These are phyloP conservation scores for Anguilla anguilla DNA, from an alignment of 2,797 vertebrate genomes.

Conservation along the genomic window DNA sequence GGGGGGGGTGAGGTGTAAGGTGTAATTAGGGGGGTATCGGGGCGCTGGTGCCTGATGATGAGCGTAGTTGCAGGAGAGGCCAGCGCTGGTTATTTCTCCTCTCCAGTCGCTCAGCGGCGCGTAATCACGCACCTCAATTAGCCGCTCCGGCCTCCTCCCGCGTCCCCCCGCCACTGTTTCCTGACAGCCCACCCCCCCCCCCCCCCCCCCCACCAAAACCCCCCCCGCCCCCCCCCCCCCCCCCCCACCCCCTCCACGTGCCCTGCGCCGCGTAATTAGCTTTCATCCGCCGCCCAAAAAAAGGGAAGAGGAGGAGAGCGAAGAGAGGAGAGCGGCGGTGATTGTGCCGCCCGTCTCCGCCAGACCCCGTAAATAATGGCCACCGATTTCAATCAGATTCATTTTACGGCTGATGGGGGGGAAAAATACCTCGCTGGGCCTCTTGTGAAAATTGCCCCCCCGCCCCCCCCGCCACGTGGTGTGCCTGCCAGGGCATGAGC, in stretches of 20 bases:
- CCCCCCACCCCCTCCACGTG: constrained; percentile 67
- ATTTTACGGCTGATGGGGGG: constrained; percentile 84
- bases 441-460: constrained; percentile 89
- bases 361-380: constrained; percentile 76
- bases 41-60: constrained; percentile 86
- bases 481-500: constrained; percentile 31
- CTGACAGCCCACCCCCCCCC: not conserved
- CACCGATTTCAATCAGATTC: constrained; percentile 97
- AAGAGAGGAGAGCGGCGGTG: constrained; percentile 79
- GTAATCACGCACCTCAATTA: constrained; percentile 99
- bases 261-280: constrained; percentile 96
- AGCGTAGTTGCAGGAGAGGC: constrained; percentile 89
- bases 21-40: constrained; percentile 88
- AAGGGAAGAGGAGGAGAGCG: constrained; percentile 48
- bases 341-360: constrained; percentile 85
- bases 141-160: constrained; percentile 79
- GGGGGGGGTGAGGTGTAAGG: constrained; percentile 72
- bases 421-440: constrained; percentile 10
- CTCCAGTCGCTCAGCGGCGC: constrained; percentile 86
- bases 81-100: constrained; percentile 90
- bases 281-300: constrained; percentile 84
- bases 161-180: constrained; percentile 81
- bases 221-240: too few relatives aligned
- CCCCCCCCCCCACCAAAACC: too few relatives aligned
- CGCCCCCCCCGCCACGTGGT: too few relatives aligned